These are phyloP conservation scores for Troides helena DNA, from an alignment of 2,888 invertebrate genomes.

Conservation along the genomic window DNA sequence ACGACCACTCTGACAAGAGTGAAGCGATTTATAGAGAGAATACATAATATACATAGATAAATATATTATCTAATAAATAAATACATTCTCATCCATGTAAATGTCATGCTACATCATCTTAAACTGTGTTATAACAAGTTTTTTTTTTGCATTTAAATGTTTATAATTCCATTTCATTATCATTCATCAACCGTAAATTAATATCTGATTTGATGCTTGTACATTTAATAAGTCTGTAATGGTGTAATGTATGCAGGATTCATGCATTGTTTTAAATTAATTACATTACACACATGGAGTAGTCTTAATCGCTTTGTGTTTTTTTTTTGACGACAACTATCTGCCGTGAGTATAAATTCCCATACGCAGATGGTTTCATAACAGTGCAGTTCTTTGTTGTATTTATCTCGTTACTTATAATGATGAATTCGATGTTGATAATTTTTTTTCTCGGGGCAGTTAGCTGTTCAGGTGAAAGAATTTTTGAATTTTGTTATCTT, in stretches of 20 bases:
- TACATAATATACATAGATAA: too few relatives aligned
- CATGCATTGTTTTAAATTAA: background rate
- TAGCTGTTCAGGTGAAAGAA: slow-evolving; percentile 13
- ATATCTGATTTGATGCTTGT: background rate
- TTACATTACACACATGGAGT: background rate
- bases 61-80: too few relatives aligned
- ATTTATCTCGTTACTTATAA: slow-evolving; percentile 8
- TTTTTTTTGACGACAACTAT: slow-evolving; percentile 1
- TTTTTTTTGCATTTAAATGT: too few relatives aligned
- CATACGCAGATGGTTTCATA: background rate
- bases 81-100: too few relatives aligned
- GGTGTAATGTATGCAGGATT: background rate
- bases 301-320: background rate
- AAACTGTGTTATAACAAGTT: too few relatives aligned
- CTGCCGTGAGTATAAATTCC: slow-evolving; percentile 16
- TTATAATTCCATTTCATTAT: background rate
- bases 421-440: slow-evolving; percentile 9
- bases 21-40: too few relatives aligned
- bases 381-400: slow-evolving; percentile 9
- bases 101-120: too few relatives aligned
- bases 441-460: slow-evolving; percentile 13
- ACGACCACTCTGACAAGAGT: too few relatives aligned
- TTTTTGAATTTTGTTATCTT: background rate
- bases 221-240: background rate
- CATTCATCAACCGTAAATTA: background rate